These are phyloP conservation scores for Oscheius myriophilus DNA, from an alignment of 2,888 invertebrate species.

Conservation along the genomic window DNA sequence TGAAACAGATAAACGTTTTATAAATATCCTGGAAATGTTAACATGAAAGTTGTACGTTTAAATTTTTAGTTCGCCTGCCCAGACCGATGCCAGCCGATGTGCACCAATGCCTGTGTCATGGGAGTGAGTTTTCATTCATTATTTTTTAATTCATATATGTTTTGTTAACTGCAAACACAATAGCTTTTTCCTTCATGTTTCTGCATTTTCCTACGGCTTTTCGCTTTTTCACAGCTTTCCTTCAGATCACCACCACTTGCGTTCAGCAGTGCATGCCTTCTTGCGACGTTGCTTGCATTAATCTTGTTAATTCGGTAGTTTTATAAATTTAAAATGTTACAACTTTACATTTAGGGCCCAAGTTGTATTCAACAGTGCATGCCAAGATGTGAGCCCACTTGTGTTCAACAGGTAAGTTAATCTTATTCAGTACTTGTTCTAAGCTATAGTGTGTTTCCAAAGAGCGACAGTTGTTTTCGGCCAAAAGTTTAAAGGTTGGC, in stretches of 20 bases:
- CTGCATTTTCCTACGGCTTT: neutral
- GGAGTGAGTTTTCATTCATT: conserved; percentile 13
- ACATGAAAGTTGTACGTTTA: too few species aligned
- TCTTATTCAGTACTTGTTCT: neutral
- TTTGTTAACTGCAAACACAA: neutral
- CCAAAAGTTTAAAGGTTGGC: too few species aligned
- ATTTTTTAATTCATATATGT: neutral
- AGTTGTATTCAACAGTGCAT: conserved; percentile 9
- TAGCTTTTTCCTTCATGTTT: neutral
- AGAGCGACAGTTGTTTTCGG: too few species aligned
- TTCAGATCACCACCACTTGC: conserved; percentile 25
- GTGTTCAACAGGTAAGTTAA: conserved; percentile 13
- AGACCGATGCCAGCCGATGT: conserved; percentile 52
- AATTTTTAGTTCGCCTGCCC: conserved; percentile 39
- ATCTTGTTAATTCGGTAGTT: conserved; percentile 41
- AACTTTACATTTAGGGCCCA: neutral
- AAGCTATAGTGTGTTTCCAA: too few species aligned
- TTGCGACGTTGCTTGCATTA: conserved; percentile 42
- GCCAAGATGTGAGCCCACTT: conserved; percentile 1
- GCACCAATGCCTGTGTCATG: conserved; percentile 53
- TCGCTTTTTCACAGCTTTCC: neutral
- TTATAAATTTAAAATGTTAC: neutral
- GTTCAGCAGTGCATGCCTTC: conserved; percentile 45
- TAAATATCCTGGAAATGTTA: too few species aligned
- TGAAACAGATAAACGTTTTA: too few species aligned